Evolutionary conservation across 92 coral and sea anemone genomes (phyloP), one percentile per base, ranked within the genome.

Genomic region (Desmophyllum pertusum): DNA sequence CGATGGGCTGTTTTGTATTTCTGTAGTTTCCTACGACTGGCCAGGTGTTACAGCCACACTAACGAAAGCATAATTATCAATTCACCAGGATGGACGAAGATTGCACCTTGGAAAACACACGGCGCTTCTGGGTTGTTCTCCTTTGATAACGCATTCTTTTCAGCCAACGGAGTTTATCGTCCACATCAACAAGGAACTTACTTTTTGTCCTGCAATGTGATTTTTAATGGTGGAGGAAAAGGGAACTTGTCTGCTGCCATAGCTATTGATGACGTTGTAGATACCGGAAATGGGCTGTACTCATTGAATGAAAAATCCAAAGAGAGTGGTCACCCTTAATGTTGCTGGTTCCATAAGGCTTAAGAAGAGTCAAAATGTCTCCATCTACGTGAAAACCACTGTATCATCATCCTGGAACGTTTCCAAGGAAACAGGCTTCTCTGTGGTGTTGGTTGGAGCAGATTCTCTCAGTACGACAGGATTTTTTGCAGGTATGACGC

Each of bases 1-100:
- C 11, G 80, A 53, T 25, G 90, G 85, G 21, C 83, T 76, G 21
- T 73, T 90, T 68, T 59, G 88, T 35, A 84, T 90, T 73, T 31
- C 75, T 29, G 57, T 79, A 83, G 57, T 87, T 19, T 42, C 88
- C 38, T 77, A 72, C 31, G 90, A 90, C 77, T 90, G 93, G 93
- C 93, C 93, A 41, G 93, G 93, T 55, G 79, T 90, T 63, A 70
- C 86, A 83, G 88, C 89, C 36, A 72, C 90, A 51, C 83, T 90
- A 5, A 53, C 57, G 19, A 42, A 5, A 27, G 35, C 29, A 53
- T 71, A 41, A 21, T 62, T 61, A 66, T 90, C 6, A 31, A 77
- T 5, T 62, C 25, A 0, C 4, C 79, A 36, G 88, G 79, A 18
- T 87, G 90, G 93, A 87, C 78, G 53, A 78, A 65, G 46, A 23